Evolutionary conservation across 92 coral and sea anemone genomes (phyloP).

Genomic region (Paragorgia papillata): DNA sequence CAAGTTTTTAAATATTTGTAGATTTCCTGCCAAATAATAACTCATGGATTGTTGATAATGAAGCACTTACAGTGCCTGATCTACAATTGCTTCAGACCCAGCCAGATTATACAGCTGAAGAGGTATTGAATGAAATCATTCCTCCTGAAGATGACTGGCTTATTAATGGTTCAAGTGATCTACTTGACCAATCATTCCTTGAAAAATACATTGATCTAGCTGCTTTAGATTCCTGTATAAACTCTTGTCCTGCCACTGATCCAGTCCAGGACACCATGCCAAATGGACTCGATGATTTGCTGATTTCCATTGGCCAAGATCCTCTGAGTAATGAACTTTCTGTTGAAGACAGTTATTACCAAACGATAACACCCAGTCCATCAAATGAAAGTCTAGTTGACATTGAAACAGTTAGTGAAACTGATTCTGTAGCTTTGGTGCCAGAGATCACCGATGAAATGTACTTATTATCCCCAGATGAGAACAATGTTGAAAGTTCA

Average conservation of each 20-base stretch:
- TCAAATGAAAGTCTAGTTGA: neutral
- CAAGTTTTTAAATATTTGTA: no score
- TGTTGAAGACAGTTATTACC: neutral
- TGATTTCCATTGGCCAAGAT: neutral
- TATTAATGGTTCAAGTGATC: neutral
- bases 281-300: neutral
- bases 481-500: neutral
- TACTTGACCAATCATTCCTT: constrained; percentile 7
- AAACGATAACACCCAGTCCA: no score
- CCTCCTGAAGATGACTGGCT: neutral
- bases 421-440: constrained; percentile 13
- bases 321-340: neutral
- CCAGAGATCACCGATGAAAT: constrained; percentile 5
- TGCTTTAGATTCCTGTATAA: constrained; percentile 10
- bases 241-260: neutral
- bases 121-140: constrained; percentile 20
- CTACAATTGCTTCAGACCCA: neutral
- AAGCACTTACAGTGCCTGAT: constrained; percentile 20
- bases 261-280: neutral
- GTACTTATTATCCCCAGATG: neutral
- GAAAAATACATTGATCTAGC: constrained; percentile 35
- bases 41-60: constrained; percentile 24
- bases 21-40: constrained; percentile 32
- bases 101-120: constrained; percentile 1
- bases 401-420: neutral